These are phyloP conservation scores for Panagrolaimus sp. DNA, from an alignment of 1,140 invertebrate species.

Conservation along the genomic window DNA sequence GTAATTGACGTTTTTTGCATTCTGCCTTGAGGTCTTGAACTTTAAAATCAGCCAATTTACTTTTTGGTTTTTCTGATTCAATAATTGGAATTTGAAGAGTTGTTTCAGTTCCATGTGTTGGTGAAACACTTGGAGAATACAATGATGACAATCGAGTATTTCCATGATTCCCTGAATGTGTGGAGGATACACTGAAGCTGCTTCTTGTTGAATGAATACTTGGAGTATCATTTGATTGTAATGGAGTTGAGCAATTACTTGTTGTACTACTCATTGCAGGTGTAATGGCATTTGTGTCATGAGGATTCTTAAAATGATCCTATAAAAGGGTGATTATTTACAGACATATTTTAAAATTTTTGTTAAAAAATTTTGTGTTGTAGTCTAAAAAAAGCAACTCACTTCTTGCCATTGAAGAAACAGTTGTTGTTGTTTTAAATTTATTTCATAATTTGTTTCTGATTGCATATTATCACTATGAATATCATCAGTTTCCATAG, in stretches of 20 bases:
- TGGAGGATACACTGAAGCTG: constrained; percentile 1
- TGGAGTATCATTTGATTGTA: constrained; percentile 16
- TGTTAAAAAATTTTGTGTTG: neutral
- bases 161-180: constrained; percentile 16
- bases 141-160: constrained; percentile 3
- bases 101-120: neutral
- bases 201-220: constrained; percentile 14
- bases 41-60: constrained; percentile 44
- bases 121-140: constrained; percentile 19
- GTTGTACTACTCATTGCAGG: constrained; percentile 5
- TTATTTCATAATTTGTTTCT: constrained; percentile 19
- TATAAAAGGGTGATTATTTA: constrained; percentile 8
- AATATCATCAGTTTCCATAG: constrained; percentile 12
- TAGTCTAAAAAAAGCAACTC: neutral
- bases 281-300: constrained; percentile 4
- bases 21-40: constrained; percentile 37
- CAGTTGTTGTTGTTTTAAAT: constrained; percentile 21
- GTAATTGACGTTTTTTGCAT: constrained; percentile 64
- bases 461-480: neutral
- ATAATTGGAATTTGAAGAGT: constrained; percentile 19
- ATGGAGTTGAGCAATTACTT: constrained; percentile 17
- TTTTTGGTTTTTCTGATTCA: constrained; percentile 15
- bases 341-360: constrained; percentile 2
- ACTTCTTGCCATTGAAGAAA: constrained; percentile 24
- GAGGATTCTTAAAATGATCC: constrained; percentile 11